These are phyloP conservation scores for Priapulus caudatus DNA, from an alignment of 2,888 invertebrate genomes.

Conservation along the genomic window DNA sequence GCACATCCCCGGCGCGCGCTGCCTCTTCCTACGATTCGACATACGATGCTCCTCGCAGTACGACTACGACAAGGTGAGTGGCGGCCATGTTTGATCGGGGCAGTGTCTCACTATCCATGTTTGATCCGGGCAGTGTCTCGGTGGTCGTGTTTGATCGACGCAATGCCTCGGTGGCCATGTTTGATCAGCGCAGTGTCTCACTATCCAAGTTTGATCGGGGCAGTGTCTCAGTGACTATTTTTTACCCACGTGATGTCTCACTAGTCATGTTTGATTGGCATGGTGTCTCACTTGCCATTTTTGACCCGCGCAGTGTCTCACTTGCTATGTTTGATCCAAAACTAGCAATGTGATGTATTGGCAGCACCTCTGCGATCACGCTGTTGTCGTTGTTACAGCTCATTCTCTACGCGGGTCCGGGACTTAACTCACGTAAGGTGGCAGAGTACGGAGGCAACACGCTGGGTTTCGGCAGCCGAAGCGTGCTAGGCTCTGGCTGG, in stretches of 20 bases:
- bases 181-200: not conserved
- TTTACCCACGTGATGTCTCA: too few species aligned
- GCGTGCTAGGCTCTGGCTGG: conserved; percentile 39
- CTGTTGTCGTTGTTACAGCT: conserved; percentile 25
- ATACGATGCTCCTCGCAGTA: conserved; percentile 38
- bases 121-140: too few species aligned
- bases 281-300: not conserved
- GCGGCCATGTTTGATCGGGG: too few species aligned
- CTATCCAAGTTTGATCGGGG: too few species aligned
- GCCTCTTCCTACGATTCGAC: conserved; percentile 37
- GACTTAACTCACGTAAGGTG: conserved; percentile 34
- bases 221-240: too few species aligned
- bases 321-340: too few species aligned
- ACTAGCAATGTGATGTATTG: not conserved
- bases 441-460: conserved; percentile 40
- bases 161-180: too few species aligned
- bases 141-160: too few species aligned
- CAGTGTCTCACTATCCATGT: too few species aligned
- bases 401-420: conserved; percentile 35
- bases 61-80: conserved; percentile 39
- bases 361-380: not conserved
- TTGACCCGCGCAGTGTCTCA: too few species aligned
- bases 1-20: conserved; percentile 37
- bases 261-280: too few species aligned
- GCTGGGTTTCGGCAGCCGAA: conserved; percentile 37